Conservation (phyloP, 2,113 vertebrate species). For the Nyctereutes procyonoides region DNA sequence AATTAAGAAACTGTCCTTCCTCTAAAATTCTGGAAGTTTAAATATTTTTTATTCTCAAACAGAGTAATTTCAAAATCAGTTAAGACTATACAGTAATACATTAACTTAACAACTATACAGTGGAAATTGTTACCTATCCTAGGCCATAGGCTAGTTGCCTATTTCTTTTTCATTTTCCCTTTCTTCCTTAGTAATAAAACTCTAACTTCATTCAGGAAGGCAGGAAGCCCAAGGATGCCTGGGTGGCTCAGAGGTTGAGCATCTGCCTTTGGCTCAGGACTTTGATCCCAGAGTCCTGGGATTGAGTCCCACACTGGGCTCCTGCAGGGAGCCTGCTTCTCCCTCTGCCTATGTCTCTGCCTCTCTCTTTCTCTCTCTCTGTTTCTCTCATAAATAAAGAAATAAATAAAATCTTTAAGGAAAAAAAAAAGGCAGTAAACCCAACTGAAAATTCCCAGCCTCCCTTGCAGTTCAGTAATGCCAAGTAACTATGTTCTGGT, state of each 20-base stretch:
- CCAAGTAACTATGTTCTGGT: background rate
- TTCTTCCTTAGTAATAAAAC: conserved; percentile 37
- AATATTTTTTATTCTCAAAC: conserved; percentile 34
- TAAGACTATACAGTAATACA: conserved; percentile 9
- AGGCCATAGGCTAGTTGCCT: background rate
- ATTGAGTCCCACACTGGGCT: too few relatives aligned
- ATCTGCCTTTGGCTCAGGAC: too few relatives aligned
- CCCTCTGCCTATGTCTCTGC: too few relatives aligned
- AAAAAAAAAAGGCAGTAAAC: too few relatives aligned
- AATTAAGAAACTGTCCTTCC: conserved; percentile 56
- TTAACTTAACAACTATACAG: conserved; percentile 2
- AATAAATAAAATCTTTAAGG: too few relatives aligned
- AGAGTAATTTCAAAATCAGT: background rate
- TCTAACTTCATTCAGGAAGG: background rate
- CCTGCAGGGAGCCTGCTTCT: too few relatives aligned
- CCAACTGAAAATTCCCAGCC: background rate
- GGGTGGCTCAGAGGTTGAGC: too few relatives aligned
- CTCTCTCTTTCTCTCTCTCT: too few relatives aligned
- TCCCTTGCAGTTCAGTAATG: conserved; percentile 22
- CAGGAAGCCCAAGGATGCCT: background rate
- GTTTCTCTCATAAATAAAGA: too few relatives aligned
- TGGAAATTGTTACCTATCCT: background rate
- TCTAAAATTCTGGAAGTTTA: conserved; percentile 44
- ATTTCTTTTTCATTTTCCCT: conserved; percentile 5
- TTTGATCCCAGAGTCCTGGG: too few relatives aligned